phyloP scores from a whole-genome alignment of 2,888 invertebrate genomes.

The Lochmaea capreae region DNA sequence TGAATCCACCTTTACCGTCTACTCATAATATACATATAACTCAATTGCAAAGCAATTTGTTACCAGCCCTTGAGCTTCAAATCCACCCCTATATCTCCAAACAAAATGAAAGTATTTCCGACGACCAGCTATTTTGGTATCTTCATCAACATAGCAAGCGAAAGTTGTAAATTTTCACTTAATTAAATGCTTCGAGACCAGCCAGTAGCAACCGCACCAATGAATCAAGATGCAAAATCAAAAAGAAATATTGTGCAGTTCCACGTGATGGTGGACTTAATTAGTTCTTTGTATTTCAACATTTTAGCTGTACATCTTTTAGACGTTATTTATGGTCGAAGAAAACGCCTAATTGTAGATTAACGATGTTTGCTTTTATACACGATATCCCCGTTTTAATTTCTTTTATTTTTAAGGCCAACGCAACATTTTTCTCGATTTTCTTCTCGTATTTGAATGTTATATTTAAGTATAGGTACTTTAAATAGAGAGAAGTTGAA shows the following conservation, averaged over 20 bases:
- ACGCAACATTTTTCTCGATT: neutral
- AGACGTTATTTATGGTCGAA: slow-evolving; percentile 42
- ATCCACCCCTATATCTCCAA: slow-evolving; percentile 20
- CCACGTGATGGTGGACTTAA: slow-evolving; percentile 49
- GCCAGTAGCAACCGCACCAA: slow-evolving; percentile 31
- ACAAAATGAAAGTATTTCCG: slow-evolving; percentile 31
- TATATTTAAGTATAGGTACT: no score
- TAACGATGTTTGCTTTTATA: slow-evolving; percentile 41
- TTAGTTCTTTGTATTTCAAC: slow-evolving; percentile 48
- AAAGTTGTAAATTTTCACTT: slow-evolving; percentile 48
- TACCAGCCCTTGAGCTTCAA: neutral
- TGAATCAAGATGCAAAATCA: slow-evolving; percentile 45
- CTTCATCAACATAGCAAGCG: slow-evolving; percentile 37
- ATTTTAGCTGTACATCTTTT: slow-evolving; percentile 39
- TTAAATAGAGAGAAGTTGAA: no score
- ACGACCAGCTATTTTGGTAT: slow-evolving; percentile 37
- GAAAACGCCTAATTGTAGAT: slow-evolving; percentile 40
- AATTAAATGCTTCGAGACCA: slow-evolving; percentile 46
- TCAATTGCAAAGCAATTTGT: slow-evolving; percentile 10
- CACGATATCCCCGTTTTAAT: slow-evolving; percentile 23
- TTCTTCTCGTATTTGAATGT: neutral
- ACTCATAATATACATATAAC: neutral
- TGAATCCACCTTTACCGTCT: neutral
- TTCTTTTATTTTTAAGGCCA: slow-evolving; percentile 1
- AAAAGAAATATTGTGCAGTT: slow-evolving; percentile 50